phyloP scores from a whole-genome alignment of 2,797 vertebrate species.

The Propithecus deckenii region DNA sequence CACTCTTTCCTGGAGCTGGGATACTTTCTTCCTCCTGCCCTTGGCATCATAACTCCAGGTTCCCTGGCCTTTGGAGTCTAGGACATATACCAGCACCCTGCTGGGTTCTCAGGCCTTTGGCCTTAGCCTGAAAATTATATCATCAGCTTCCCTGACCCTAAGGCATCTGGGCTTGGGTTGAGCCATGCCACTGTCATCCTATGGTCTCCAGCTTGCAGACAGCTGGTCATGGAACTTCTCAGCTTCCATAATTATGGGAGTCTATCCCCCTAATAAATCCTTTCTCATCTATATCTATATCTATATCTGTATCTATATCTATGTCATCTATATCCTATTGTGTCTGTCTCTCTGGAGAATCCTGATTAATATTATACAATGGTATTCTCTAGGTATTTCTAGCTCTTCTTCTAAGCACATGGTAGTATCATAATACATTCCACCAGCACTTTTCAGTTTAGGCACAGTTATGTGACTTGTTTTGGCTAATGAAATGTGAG shows the following conservation, averaged over 20 bases:
- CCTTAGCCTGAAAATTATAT: not conserved
- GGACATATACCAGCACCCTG: not conserved
- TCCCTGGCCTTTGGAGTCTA: not conserved
- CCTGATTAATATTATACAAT: not conserved
- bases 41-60: not conserved
- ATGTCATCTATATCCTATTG: not conserved
- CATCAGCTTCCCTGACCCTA: not conserved
- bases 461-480: not conserved
- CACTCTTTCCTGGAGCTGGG: not conserved
- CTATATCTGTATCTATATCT: not conserved
- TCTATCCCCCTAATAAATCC: not conserved
- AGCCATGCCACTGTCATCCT: not conserved
- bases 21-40: not conserved
- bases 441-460: not conserved
- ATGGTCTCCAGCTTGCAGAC: not conserved
- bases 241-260: not conserved
- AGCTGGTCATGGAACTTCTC: not conserved
- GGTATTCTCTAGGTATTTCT: not conserved
- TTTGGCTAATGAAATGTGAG: not conserved
- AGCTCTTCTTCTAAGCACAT: not conserved
- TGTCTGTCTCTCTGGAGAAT: not conserved
- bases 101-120: not conserved
- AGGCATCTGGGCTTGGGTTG: not conserved
- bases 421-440: not conserved
- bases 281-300: not conserved